Evolutionary conservation across 1,140 invertebrate species (phyloP), one percentile per base, ranked within the genome.

Genomic region (Berghia stephanieae): DNA sequence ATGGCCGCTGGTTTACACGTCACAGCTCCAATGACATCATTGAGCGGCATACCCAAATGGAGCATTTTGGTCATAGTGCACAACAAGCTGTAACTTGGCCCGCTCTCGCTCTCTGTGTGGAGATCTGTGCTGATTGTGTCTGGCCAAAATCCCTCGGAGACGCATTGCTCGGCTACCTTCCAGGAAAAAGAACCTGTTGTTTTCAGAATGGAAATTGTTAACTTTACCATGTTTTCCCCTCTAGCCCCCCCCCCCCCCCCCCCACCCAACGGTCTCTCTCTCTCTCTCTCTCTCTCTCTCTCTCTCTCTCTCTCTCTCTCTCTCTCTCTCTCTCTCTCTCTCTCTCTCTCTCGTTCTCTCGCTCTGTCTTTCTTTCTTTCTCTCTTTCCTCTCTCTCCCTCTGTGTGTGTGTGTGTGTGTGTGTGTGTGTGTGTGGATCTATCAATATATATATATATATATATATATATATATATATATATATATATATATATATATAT

Each of bases 61-160:
- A 85, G 70, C 68, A 88, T 81, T 76, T 86, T 86, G 0, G 82
- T 81, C 87, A 88, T 88, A 5, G 86, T 83, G 6, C 77, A 81
- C 16, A 78, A 52, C 0, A 88, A 78, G 71, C 87, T 86, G 66
- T 88, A 86, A 1, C 80, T 83, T 10, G 87, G 87, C 3, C 87
- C 85, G 36, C 78, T 44, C 36, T 79, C 42, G 60, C 82, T 86
- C 0, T 81, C 80, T 1, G 77, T 76, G 71, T 88, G 87, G 8
- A 88, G 72, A 52, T 88, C 87, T n/a, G 83, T 84, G 34, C 85
- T 83, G 66, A 84, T 85, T 8, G 80, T 78, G 80, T 88, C 86
- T 36, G 86, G 86, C 82, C 82, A 87, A 71, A 87, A 85, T 21
- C 75, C 77, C 18, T 78, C 55, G 52, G 77, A 68, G 13, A 80